Evolutionary conservation across 2,888 invertebrate genomes (phyloP).

Genomic region (Tuta absoluta): DNA sequence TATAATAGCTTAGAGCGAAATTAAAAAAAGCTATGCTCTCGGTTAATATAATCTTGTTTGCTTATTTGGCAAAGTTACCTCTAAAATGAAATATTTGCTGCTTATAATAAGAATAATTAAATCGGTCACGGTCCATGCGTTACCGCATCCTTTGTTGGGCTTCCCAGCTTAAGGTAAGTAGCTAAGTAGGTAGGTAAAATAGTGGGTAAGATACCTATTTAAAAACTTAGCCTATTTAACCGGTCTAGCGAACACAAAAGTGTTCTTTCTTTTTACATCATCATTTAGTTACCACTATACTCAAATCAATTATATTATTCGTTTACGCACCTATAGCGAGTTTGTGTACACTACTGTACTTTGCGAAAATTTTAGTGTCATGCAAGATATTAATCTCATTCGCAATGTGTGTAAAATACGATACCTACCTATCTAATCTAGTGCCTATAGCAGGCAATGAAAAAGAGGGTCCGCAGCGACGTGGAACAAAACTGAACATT

Average conservation of each 20-base stretch:
- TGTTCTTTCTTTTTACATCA: no score
- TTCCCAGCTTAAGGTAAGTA: background rate
- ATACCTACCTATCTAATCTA: background rate
- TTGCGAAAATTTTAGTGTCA: slow-evolving; percentile 22
- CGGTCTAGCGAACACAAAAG: background rate
- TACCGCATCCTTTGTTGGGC: background rate
- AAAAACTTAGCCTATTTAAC: background rate
- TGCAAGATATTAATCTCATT: slow-evolving; percentile 8
- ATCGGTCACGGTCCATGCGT: no score
- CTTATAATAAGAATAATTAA: no score
- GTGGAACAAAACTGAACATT: slow-evolving; percentile 59
- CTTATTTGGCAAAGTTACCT: no score
- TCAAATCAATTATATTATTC: background rate
- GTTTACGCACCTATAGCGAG: background rate
- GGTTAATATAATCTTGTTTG: no score
- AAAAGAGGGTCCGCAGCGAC: slow-evolving; percentile 68
- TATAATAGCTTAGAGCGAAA: no score
- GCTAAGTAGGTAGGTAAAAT: no score
- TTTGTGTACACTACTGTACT: background rate
- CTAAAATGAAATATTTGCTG: no score
- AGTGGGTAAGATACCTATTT: no score
- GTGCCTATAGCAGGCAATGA: background rate
- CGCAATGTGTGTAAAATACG: slow-evolving; percentile 10
- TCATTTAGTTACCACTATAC: no score
- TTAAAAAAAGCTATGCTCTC: no score